Conservation (phyloP, 2,113 vertebrate species). For the Crotalus viridis region DNA sequence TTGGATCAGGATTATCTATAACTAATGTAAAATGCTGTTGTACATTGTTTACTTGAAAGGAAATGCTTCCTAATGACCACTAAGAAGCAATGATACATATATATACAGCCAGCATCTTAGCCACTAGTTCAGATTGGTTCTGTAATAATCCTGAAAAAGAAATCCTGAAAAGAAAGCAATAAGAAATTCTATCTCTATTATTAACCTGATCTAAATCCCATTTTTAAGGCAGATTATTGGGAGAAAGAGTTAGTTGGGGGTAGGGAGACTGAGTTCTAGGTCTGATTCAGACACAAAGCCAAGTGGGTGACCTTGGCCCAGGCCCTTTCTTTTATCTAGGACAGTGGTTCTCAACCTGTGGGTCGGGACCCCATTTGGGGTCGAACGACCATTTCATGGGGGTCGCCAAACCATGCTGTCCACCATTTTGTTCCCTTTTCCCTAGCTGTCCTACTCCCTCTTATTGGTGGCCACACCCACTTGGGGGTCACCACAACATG, state of each 20-base stretch:
- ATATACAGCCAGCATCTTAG: not conserved
- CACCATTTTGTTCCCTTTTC: too few species aligned
- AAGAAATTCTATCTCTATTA: not conserved
- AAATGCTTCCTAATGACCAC: not conserved
- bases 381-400: too few species aligned
- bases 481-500: too few species aligned
- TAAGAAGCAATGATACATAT: too few species aligned
- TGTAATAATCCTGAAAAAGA: not conserved
- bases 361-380: too few species aligned
- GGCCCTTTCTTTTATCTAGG: not conserved
- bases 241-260: not conserved
- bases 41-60: not conserved
- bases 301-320: not conserved
- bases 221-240: not conserved
- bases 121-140: not conserved
- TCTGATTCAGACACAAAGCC: not conserved
- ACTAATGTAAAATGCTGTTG: not conserved
- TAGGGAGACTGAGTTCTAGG: not conserved
- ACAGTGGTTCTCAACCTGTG: too few species aligned
- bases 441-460: too few species aligned
- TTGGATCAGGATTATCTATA: not conserved
- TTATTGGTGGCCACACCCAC: too few species aligned
- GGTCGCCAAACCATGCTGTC: too few species aligned
- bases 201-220: not conserved
- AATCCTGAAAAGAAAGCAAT: not conserved